Percentiles rank a stretch among this genome's conserved stretches.
Conservation (phyloP, 2,113 vertebrate species). For the Cebus imitator region DNA sequence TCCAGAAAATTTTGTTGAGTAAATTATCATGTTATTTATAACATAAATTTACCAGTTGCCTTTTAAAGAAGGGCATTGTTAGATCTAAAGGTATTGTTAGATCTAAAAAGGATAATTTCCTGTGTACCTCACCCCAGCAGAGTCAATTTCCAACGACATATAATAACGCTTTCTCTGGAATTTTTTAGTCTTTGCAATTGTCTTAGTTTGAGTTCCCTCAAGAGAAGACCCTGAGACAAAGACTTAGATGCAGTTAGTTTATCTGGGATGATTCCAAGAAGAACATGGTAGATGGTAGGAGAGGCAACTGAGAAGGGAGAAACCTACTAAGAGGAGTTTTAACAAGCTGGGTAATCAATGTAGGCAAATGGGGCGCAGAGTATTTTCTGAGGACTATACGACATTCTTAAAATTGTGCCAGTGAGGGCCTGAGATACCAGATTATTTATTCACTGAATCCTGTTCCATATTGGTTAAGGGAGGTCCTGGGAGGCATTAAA, state of each 20-base stretch:
- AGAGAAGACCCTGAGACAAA: neutral
- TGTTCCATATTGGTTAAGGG: neutral
- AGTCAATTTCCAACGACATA: neutral
- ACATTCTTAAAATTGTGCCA: neutral
- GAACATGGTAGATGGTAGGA: neutral
- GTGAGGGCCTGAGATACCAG: neutral
- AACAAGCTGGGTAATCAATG: neutral
- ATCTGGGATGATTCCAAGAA: neutral
- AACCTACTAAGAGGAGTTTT: neutral
- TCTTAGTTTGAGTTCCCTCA: neutral
- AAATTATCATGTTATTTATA: neutral
- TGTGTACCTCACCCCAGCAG: neutral
- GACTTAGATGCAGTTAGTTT: neutral
- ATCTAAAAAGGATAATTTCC: neutral
- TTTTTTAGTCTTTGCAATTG: neutral
- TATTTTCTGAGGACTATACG: neutral
- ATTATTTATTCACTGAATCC: neutral
- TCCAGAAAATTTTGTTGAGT: neutral
- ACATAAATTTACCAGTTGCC: neutral
- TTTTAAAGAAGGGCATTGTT: neutral
- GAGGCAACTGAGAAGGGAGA: neutral
- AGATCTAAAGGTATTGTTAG: neutral
- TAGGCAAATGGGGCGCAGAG: neutral
- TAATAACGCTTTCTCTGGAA: neutral
- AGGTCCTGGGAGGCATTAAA: neutral